Percentiles rank a stretch among this genome's conserved stretches.
phyloP scores from a whole-genome alignment of 2,797 vertebrate species.

The Enteromius paludinosus region DNA sequence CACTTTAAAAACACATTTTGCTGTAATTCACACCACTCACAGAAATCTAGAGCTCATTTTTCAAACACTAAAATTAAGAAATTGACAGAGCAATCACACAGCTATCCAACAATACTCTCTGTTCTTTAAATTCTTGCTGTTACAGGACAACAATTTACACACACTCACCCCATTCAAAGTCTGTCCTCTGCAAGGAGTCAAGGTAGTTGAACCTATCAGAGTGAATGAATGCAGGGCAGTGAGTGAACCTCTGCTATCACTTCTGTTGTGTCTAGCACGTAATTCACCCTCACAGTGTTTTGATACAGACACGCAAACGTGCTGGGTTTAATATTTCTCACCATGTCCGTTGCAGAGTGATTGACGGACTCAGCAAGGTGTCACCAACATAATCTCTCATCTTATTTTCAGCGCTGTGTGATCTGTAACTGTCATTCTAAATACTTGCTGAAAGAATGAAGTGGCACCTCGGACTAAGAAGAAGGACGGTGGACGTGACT shows the following conservation, averaged over 20 bases:
- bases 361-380: constrained; percentile 44
- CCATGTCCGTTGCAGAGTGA: constrained; percentile 13
- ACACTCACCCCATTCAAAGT: not conserved
- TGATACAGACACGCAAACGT: not conserved
- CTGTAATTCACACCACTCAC: not conserved
- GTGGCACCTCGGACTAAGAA: not conserved
- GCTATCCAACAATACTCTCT: constrained; percentile 17
- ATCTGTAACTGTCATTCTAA: constrained; percentile 49
- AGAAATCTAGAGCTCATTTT: not conserved
- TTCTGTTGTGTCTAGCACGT: constrained; percentile 35
- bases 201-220: constrained; percentile 29
- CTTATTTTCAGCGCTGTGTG: constrained; percentile 39
- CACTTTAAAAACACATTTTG: not conserved
- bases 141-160: not conserved
- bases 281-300: constrained; percentile 34
- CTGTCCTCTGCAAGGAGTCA: constrained; percentile 35
- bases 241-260: constrained; percentile 33
- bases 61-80: not conserved
- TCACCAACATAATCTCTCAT: constrained; percentile 47
- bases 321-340: constrained; percentile 50
- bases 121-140: constrained; percentile 23
- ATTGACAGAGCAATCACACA: not conserved
- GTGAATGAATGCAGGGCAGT: constrained; percentile 37
- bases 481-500: not conserved
- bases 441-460: constrained; percentile 45